phyloP scores from a whole-genome alignment of 2,113 vertebrate species.

The Osmerus mordax region DNA sequence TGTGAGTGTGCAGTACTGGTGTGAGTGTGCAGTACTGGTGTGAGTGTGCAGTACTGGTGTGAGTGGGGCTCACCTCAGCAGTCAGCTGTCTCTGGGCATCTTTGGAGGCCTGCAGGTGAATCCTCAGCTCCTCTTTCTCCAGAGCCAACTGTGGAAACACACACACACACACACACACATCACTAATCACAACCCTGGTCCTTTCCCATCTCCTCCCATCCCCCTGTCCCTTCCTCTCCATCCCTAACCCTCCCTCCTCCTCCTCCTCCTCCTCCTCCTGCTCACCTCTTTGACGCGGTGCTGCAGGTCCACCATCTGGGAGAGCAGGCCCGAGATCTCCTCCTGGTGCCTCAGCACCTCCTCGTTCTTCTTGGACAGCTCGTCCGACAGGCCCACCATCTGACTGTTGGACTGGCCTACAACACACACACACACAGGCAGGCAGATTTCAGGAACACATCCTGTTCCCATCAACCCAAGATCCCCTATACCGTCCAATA shows the following conservation, averaged over 20 bases:
- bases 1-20: neutral
- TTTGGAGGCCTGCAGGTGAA: conserved; percentile 95
- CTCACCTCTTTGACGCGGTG: conserved; percentile 87
- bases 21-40: neutral
- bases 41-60: neutral
- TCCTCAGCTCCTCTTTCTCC: conserved; percentile 95
- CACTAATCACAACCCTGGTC: neutral
- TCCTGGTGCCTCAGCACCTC: conserved; percentile 89
- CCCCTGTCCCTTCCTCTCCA: neutral
- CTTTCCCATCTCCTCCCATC: neutral
- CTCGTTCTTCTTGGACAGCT: conserved; percentile 87
- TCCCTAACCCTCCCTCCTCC: conserved; percentile 51
- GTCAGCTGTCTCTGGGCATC: conserved; percentile 94
- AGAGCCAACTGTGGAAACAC: conserved; percentile 80
- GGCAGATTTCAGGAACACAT: neutral
- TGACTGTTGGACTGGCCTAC: conserved; percentile 93
- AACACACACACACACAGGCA: conserved; percentile 11
- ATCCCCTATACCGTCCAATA: neutral
- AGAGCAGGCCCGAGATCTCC: conserved; percentile 90
- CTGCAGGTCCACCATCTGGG: conserved; percentile 93
- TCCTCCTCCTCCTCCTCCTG: neutral
- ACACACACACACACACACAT: conserved; percentile 46
- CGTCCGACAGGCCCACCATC: conserved; percentile 86
- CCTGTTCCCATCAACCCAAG: too few species aligned
- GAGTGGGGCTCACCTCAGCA: conserved; percentile 76